Base-by-base conservation (phyloP, 2,113 vertebrate species). In the Hystrix cristata region DNA sequence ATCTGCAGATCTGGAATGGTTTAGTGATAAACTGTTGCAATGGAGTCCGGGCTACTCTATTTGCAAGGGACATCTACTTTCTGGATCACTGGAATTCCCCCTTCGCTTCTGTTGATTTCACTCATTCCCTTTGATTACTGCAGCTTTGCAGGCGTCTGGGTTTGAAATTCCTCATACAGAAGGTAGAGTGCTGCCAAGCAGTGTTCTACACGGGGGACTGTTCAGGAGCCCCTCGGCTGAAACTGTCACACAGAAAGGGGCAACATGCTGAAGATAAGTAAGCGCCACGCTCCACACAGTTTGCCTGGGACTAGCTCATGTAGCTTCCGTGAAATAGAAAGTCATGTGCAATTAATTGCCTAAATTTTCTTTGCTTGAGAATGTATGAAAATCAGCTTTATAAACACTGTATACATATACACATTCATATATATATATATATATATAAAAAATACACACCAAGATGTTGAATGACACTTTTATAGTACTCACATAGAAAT, bases 321-420 rank as follows among this genome's bases (percentile, higher is more conserved):
- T 16, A 55, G 46, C 15, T 78, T 34, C 51, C n/a, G 16, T 11
- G 38, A 60, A 89, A 80, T 65, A 94, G 34, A 80, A 90, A 84
- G 23, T 51, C 3, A 1, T 60, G 46, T 65, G 8, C 55, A 83
- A 72, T n/a, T 86, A 74, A 96, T 82, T 19, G 12, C 65, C 67
- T 83, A 86, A 43, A 34, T 93, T 53, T 92, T 48, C 55, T 48
- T 87, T 59, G 74, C 91, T 79, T 46, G 46, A 76, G 94, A 87
- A 69, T 21, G 29, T 4, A 4, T 65, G 27, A 21, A 94, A 78
- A 38, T 83, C 46, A 82, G 9, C 12, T 62, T 93, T 92, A 71
- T 60, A 62, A 80, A 93, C 81, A 38, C 38, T 38, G 38, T 38
- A 38, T 38, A 38, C 38, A 38, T 38, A 38, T 38, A 38, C 38